phyloP scores from a whole-genome alignment of 2,888 invertebrate genomes.

The Oxytorus armatus region DNA sequence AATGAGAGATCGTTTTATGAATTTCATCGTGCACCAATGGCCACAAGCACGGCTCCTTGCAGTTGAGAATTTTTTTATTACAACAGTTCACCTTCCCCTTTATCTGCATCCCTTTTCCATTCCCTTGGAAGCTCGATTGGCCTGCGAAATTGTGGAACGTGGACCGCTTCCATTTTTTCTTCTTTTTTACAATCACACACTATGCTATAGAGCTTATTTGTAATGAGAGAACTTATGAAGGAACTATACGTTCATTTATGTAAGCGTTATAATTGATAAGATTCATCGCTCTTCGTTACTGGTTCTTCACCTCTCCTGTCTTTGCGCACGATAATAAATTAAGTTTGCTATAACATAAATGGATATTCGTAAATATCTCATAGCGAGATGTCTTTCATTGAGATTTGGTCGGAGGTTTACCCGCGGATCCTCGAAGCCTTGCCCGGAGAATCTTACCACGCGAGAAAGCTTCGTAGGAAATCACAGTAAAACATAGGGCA shows the following conservation, averaged over 20 bases:
- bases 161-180: too few relatives aligned
- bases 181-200: too few relatives aligned
- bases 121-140: background rate
- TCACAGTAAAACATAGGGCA: conserved; percentile 9
- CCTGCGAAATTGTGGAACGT: too few relatives aligned
- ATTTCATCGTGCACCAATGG: conserved; percentile 13
- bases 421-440: conserved; percentile 1
- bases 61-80: conserved; percentile 15
- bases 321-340: conserved; percentile 3
- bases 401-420: conserved; percentile 23
- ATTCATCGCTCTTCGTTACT: conserved; percentile 5
- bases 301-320: background rate
- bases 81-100: background rate
- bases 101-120: background rate
- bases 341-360: conserved; percentile 20
- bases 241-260: too few relatives aligned
- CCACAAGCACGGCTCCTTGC: conserved; percentile 14
- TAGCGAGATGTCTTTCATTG: conserved; percentile 2
- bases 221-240: too few relatives aligned
- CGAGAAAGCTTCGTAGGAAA: conserved; percentile 7
- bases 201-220: too few relatives aligned
- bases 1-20: conserved; percentile 44
- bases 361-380: conserved; percentile 29
- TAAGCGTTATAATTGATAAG: background rate
- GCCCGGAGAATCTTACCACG: background rate